Percentiles rank a stretch among this genome's conserved stretches.
phyloP scores from a whole-genome alignment of 2,888 invertebrate species.

The Hirtodrosophila cameraria region DNA sequence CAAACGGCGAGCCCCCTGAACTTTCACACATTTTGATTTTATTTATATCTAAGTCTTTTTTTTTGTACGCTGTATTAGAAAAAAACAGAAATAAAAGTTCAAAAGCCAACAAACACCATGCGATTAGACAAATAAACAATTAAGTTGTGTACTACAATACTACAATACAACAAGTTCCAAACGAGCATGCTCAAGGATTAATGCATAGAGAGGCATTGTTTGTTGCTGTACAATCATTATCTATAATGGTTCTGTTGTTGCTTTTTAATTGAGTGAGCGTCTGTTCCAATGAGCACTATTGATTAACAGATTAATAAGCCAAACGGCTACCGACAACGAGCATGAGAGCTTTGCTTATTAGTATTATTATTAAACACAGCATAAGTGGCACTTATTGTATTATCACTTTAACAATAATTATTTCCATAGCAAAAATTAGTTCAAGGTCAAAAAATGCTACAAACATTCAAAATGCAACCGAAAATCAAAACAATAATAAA shows the following conservation, averaged over 20 bases:
- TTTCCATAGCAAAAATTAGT: slow-evolving; percentile 48
- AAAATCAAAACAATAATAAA: slow-evolving; percentile 39
- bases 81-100: slow-evolving; percentile 53
- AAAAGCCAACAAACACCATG: slow-evolving; percentile 61
- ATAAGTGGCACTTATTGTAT: slow-evolving; percentile 57
- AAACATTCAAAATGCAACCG: slow-evolving; percentile 28
- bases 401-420: slow-evolving; percentile 45
- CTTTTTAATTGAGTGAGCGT: slow-evolving; percentile 61
- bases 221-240: slow-evolving; percentile 19
- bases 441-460: slow-evolving; percentile 60
- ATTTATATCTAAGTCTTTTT: slow-evolving; percentile 24
- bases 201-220: slow-evolving; percentile 38
- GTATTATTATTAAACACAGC: slow-evolving; percentile 47
- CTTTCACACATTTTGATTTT: neutral
- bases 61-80: neutral
- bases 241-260: slow-evolving; percentile 23
- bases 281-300: slow-evolving; percentile 61
- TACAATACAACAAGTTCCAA: too few species aligned
- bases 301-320: slow-evolving; percentile 67
- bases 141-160: slow-evolving; percentile 36
- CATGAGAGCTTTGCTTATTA: slow-evolving; percentile 21
- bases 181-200: slow-evolving; percentile 64
- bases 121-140: slow-evolving; percentile 59
- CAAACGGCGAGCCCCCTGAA: slow-evolving; percentile 40
- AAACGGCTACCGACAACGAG: slow-evolving; percentile 11